These are phyloP conservation scores for Spodoptera frugiperda DNA, from an alignment of 1,140 invertebrate species.

Conservation along the genomic window DNA sequence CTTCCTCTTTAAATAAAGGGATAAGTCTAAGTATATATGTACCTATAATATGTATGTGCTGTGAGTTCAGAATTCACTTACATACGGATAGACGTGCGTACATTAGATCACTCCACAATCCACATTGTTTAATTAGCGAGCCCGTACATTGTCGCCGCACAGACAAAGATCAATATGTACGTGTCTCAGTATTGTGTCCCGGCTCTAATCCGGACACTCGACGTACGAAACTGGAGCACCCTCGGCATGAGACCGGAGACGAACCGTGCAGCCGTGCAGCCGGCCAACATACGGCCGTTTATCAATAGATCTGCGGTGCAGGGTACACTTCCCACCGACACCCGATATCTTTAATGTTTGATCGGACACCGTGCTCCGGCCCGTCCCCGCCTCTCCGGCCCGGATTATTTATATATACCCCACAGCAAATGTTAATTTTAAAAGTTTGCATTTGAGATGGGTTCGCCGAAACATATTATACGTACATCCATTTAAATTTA, in stretches of 20 bases:
- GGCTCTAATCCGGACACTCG: not conserved
- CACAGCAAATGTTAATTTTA: not conserved
- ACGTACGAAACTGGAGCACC: not conserved
- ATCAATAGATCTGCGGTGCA: slow-evolving; percentile 13
- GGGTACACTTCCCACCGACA: slow-evolving; percentile 10
- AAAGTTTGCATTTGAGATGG: slow-evolving; percentile 24
- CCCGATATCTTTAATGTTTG: slow-evolving; percentile 37
- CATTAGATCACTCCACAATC: too few species aligned
- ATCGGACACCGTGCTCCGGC: not conserved
- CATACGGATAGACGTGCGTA: too few species aligned
- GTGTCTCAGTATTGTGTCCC: not conserved
- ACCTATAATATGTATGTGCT: too few species aligned
- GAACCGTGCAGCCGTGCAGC: not conserved
- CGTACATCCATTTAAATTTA: too few species aligned
- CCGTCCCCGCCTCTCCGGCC: not conserved
- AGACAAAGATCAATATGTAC: not conserved
- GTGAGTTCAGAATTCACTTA: too few species aligned
- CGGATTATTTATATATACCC: slow-evolving; percentile 15
- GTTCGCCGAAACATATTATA: not conserved
- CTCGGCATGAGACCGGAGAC: slow-evolving; percentile 1
- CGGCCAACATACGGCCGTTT: not conserved
- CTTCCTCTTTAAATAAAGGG: too few species aligned
- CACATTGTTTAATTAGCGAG: too few species aligned
- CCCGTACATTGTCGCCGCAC: too few species aligned
- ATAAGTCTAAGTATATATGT: too few species aligned